A percentile compares a stretch with the other conserved stretches of the same genome.
phyloP scores from a whole-genome alignment of 2,113 vertebrate species.

The Tichodroma muraria region DNA sequence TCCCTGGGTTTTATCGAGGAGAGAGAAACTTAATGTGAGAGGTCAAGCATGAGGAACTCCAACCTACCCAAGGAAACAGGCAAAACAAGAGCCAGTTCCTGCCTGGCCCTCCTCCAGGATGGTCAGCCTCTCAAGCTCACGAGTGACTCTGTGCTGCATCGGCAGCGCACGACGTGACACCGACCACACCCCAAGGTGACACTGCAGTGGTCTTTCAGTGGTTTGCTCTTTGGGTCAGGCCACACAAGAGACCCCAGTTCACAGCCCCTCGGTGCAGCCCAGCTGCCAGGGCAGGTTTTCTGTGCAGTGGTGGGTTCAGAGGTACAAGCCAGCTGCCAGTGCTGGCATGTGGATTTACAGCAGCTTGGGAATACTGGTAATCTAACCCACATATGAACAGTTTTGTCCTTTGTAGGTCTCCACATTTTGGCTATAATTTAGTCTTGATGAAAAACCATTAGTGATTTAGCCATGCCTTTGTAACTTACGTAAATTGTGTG shows the following conservation, averaged over 20 bases:
- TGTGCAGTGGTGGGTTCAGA: background rate
- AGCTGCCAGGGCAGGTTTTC: background rate
- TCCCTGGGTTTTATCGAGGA: background rate
- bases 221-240: background rate
- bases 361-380: background rate
- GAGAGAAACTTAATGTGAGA: background rate
- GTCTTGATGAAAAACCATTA: background rate
- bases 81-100: background rate
- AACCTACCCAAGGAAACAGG: background rate
- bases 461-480: background rate
- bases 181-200: background rate
- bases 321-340: background rate
- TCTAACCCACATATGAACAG: background rate
- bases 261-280: fast-evolving
- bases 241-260: background rate
- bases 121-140: no score
- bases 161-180: fast-evolving
- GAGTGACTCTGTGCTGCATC: background rate
- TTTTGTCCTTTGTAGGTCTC: background rate
- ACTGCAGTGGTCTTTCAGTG: background rate
- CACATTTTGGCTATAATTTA: background rate
- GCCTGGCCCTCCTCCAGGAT: background rate
- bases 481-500: background rate
- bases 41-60: background rate
- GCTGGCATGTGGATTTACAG: background rate